Conservation (phyloP, 2,888 invertebrate genomes). For the Andrena camellia region DNA sequence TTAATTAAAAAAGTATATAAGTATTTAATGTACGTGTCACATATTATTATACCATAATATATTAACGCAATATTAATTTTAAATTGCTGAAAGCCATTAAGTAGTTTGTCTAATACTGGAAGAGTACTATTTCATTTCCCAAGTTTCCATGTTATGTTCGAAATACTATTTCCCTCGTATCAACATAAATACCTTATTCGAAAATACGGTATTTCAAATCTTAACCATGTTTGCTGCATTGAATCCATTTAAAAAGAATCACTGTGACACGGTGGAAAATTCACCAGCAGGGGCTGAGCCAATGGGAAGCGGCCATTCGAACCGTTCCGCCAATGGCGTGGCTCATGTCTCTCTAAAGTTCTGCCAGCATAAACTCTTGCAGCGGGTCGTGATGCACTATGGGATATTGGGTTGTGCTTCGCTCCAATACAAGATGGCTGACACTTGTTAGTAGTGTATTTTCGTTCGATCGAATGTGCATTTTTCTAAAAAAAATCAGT, state of each 20-base stretch:
- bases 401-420: constrained; percentile 74
- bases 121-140: background rate
- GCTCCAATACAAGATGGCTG: constrained; percentile 85
- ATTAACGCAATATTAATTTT: too few species aligned
- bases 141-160: background rate
- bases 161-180: background rate
- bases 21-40: too few species aligned
- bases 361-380: constrained; percentile 53
- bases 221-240: background rate
- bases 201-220: constrained; percentile 4
- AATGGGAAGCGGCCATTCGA: constrained; percentile 35
- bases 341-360: constrained; percentile 35
- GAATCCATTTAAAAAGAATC: constrained; percentile 36
- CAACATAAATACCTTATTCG: background rate
- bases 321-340: constrained; percentile 39
- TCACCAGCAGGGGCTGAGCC: constrained; percentile 22
- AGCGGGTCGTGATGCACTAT: constrained; percentile 68
- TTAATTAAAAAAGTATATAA: too few species aligned
- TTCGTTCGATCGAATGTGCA: constrained; percentile 75
- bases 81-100: too few species aligned
- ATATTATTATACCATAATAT: too few species aligned
- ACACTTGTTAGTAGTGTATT: constrained; percentile 85
- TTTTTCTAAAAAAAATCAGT: constrained; percentile 73
- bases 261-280: constrained; percentile 16
- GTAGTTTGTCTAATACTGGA: background rate